Evolutionary conservation across 2,797 vertebrate species (phyloP), one percentile per base, ranked within the genome.

Genomic region (Myiothlypis coronata): DNA sequence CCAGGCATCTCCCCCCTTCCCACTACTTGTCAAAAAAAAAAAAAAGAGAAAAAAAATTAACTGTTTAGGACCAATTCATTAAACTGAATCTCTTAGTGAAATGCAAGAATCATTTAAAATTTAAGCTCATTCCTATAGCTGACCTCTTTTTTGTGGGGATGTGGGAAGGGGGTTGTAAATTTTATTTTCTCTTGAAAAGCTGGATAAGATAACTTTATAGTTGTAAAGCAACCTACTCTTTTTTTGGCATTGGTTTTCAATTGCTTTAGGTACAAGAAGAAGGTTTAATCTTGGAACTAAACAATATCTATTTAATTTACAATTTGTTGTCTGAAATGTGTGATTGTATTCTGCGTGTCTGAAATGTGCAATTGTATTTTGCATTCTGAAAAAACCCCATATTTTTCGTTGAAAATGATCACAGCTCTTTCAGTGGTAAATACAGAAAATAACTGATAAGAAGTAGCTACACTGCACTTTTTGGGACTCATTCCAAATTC

Each of bases 31-130:
- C 65, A 70, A 85, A 71, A 90, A 39, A 39, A 95, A 95, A 60
- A 39, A 39, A 28, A 2, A 2, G 5, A 27, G 24, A 72, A 87
- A 71, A 90, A 76, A 72, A 61, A 21, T 95, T 97, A 97, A 97
- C 96, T 96, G 90, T 95, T 97, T 97, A 90, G 77, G 68, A 80
- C 83, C 91, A 94, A 87, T 47, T 76, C 41, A 95, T 59, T 78
- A 90, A 95, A 92, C 34, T 64, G 41, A 72, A 91, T 39, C 37
- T 47, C 46, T 78, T 53, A 90, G 28, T 16, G 41, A 87, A 76
- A 53, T 89, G 26, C 20, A 87, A 60, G 4, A 72, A 63, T 32
- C n/a, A 68, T 69, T 72, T 76, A 83, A 39, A 92, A 53, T 52
- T 56, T 79, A 76, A 44, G 32, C 4, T 84, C 8, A 50, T 72